These are phyloP conservation scores for Magallana nippona DNA, from an alignment of 2,888 invertebrate genomes.

Conservation along the genomic window DNA sequence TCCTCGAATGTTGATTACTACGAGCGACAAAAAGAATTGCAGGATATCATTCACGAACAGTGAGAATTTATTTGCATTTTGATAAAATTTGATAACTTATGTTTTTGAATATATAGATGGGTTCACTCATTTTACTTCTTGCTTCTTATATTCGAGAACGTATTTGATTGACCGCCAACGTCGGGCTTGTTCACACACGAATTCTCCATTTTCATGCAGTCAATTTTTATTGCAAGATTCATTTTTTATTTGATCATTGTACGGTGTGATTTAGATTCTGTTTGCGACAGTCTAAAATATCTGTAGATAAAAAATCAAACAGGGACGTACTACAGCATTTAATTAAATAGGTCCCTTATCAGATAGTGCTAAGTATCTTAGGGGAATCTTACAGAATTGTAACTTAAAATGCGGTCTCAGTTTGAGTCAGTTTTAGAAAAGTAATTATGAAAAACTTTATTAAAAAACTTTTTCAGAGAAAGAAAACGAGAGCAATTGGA, in stretches of 20 bases:
- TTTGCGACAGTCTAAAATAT: too few species aligned
- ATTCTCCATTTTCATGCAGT: not conserved
- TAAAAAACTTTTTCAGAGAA: conserved; percentile 66
- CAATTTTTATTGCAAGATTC: not conserved
- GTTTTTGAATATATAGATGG: not conserved
- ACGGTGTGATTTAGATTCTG: too few species aligned
- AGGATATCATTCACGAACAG: conserved; percentile 72
- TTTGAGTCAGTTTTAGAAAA: too few species aligned
- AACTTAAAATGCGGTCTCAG: too few species aligned
- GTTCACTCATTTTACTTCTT: not conserved
- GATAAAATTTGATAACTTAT: not conserved
- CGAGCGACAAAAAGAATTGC: conserved; percentile 73
- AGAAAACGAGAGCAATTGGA: conserved; percentile 71
- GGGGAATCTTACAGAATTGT: too few species aligned
- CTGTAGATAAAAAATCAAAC: too few species aligned
- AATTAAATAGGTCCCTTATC: too few species aligned
- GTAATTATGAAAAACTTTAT: too few species aligned
- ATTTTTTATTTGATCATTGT: too few species aligned
- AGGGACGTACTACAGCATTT: too few species aligned
- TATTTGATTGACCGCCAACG: not conserved
- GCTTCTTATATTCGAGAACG: too few species aligned
- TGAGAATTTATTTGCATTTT: conserved; percentile 37
- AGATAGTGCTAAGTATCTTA: too few species aligned
- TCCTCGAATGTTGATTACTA: conserved; percentile 75
- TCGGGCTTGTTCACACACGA: conserved; percentile 2